Evolutionary conservation across 2,888 invertebrate species (phyloP), one percentile per base, ranked within the genome.

Genomic region (Cheilosia pagana): DNA sequence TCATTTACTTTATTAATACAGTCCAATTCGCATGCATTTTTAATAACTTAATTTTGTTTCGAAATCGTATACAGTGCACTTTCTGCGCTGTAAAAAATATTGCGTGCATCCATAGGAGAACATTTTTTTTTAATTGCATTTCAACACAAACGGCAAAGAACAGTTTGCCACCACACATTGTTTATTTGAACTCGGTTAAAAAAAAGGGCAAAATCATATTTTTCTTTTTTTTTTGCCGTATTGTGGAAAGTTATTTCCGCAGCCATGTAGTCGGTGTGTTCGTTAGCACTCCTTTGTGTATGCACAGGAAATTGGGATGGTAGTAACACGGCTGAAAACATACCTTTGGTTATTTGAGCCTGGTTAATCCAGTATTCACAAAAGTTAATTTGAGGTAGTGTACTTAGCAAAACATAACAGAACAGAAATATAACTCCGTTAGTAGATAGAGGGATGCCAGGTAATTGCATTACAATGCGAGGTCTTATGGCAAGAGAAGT

Each of bases 1-100:
- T 25, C 12, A 43, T 60, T 45, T 25, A 43, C 12, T 35, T 12
- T 60, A 60, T 60, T 60, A 43, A 60, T 43, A 43, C 28, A 45
- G 43, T 60, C 45, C 60, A 60, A 16, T 60, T 45, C 28, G 25
- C 28, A 28, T 60, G 45, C 16, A 60, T 45, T 60, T 60, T 45
- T 60, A 60, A 60, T 25, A 60, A 60, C 60, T 60, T 45, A 60
- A 60, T 60, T 59, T 41, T 23, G 59, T 59, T 60, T n/a, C 31
- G 45, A 45, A 43, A 43, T 45, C 43, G 25, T 35, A 35, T 10
- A 60, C 14, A 43, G 25, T 60, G 19, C 6, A 45, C 43, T 28
- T 60, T 45, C 12, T 60, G 16, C 45, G 12, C 53, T 31, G 25
- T 25, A 19, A 45, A n/a, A 43, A 43, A 19, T 16, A 28, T 60